Conservation (phyloP, 2,888 invertebrate species). For the Syrphus vitripennis region DNA sequence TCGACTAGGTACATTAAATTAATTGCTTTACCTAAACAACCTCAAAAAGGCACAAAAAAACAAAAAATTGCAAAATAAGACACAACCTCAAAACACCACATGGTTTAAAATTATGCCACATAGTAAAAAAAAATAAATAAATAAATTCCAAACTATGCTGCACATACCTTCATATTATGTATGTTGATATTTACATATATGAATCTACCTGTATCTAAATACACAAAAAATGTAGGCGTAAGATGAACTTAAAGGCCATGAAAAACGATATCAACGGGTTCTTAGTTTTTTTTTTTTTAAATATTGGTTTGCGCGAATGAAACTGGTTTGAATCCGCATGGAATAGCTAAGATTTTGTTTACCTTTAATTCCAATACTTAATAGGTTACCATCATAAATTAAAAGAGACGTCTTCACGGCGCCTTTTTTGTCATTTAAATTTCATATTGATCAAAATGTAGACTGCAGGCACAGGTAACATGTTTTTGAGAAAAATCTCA, state of each 20-base stretch:
- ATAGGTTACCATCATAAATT: conserved; percentile 14
- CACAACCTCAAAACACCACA: neutral
- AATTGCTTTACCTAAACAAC: neutral
- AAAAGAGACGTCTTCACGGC: conserved; percentile 33
- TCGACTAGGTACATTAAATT: neutral
- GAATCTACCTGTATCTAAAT: too few relatives aligned
- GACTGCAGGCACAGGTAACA: neutral
- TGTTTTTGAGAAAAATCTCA: neutral
- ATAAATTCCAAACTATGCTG: neutral
- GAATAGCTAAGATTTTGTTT: conserved; percentile 32
- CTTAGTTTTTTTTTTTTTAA: neutral
- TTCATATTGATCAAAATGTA: neutral
- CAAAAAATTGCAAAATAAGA: too few relatives aligned
- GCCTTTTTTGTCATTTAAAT: conserved; percentile 4
- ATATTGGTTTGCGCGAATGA: neutral
- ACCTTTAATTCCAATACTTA: conserved; percentile 9
- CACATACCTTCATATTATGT: neutral
- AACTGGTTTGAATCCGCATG: conserved; percentile 23
- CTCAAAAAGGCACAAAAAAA: neutral
- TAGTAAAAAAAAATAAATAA: too few relatives aligned
- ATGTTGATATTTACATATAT: neutral
- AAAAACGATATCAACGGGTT: neutral
- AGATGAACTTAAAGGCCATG: neutral
- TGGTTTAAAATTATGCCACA: neutral
- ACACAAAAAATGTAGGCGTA: neutral